Evolutionary conservation across 1,140 invertebrate species (phyloP).

Genomic region (Pissodes strobi): DNA sequence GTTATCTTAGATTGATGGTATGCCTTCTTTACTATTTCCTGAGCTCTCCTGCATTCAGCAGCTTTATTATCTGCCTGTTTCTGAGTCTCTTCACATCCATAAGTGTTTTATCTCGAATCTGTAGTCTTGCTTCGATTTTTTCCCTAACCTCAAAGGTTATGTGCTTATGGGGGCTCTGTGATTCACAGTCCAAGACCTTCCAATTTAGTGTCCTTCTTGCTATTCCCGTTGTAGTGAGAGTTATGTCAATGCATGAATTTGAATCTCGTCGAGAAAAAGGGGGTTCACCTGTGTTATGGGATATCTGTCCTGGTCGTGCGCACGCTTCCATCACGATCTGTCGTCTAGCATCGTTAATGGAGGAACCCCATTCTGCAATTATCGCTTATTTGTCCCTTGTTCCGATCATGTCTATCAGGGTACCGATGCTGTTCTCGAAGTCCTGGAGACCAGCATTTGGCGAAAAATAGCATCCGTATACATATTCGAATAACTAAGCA

Average conservation of each 20-base stretch:
- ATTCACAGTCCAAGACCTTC: too few species aligned
- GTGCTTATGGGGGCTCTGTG: background rate
- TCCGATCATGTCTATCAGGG: background rate
- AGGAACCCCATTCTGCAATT: slow-evolving; percentile 29
- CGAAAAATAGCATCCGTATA: slow-evolving; percentile 13
- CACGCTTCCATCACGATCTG: slow-evolving; percentile 19
- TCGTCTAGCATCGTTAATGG: slow-evolving; percentile 29
- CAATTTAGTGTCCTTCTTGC: background rate
- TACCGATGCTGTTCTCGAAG: background rate
- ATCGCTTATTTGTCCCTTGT: background rate
- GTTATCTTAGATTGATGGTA: too few species aligned
- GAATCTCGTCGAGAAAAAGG: too few species aligned
- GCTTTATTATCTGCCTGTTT: too few species aligned
- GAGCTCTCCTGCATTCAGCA: too few species aligned
- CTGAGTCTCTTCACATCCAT: too few species aligned
- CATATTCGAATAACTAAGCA: too few species aligned
- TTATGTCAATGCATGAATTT: slow-evolving; percentile 11
- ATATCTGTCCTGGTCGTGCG: background rate
- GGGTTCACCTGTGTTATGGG: slow-evolving; percentile 1
- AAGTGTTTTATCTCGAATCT: too few species aligned
- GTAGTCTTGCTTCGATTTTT: too few species aligned
- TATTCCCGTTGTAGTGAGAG: background rate
- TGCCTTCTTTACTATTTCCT: too few species aligned
- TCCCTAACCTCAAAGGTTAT: too few species aligned
- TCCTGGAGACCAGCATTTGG: background rate